Base-by-base conservation (phyloP, 2,888 invertebrate species). In the Perithous albicinctus region DNA sequence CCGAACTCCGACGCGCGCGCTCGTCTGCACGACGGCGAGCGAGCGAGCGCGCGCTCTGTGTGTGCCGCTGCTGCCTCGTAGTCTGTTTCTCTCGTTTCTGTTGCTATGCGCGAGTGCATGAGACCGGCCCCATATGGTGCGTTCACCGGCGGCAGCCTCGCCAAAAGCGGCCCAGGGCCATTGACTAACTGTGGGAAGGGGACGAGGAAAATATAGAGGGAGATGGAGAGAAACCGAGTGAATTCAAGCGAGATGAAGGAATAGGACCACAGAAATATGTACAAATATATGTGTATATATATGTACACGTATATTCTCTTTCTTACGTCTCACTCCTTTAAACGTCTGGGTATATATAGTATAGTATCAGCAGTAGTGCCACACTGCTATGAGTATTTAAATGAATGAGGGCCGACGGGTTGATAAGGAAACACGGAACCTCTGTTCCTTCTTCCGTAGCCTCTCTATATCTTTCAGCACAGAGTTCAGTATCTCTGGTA, bases 121-220 rank as follows among this genome's bases (percentile, higher is more conserved):
- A 88, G 88, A 88, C 87, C 88, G 87, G 87, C 86, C 87, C 87
- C 88, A 88, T 87, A 89, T 87, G 88, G 86, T 87, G 87, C 85
- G 85, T 86, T 87, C 87, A 83, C 86, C 86, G 84, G 67, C 86
- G 78, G 75, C 82, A 84, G 72, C 84, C 85, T 86, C 84, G 84
- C 86, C 86, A 85, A 89, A 89, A 87, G 87, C 86, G 84, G 85
- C 83, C 85, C 87, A 85, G 85, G 86, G 86, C 83, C 85, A 84
- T 85, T 85, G 82, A 82, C 77, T 77, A 78, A 51, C 80, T 59
- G 83, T 64, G 76, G 66, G 67, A 76, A 69, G 38, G 64, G 61
- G 64, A 66, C 38, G 93, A 93, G 93, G 93, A 93, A 93, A 93
- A 93, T 92, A 93, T 93, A 94, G 94, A 93, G 93, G 93, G 93